Conservation (phyloP, 2,888 invertebrate species). For the Patella depressa region DNA sequence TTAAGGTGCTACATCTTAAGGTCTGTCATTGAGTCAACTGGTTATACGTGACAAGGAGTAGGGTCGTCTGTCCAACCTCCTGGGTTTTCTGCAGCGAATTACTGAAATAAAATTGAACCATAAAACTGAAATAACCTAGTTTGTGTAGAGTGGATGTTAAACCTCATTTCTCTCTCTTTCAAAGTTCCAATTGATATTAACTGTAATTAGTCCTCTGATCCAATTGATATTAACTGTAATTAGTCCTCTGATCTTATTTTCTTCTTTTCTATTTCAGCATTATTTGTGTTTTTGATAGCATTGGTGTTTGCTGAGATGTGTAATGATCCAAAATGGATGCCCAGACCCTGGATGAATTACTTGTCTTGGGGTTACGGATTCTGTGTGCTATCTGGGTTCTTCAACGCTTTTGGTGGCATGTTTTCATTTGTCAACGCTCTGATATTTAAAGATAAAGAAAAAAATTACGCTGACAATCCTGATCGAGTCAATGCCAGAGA, state of each 20-base stretch:
- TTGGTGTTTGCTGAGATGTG: conserved; percentile 86
- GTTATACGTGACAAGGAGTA: too few species aligned
- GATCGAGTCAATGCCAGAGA: neutral
- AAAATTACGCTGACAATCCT: neutral
- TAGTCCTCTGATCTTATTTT: neutral
- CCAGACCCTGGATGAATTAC: conserved; percentile 95
- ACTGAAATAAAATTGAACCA: too few species aligned
- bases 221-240: neutral
- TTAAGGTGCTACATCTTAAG: too few species aligned
- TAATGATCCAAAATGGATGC: conserved; percentile 92
- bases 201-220: neutral
- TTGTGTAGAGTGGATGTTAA: too few species aligned
- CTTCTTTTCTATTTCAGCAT: conserved; percentile 44
- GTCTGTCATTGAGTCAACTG: too few species aligned
- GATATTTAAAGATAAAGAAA: conserved; percentile 41
- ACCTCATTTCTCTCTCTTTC: neutral
- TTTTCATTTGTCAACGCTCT: conserved; percentile 55
- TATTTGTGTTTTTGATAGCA: conserved; percentile 58
- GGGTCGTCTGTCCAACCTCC: too few species aligned
- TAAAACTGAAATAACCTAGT: too few species aligned
- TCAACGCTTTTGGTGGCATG: conserved; percentile 65
- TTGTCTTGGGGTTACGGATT: conserved; percentile 95
- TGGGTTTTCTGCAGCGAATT: too few species aligned
- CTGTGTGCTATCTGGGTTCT: conserved; percentile 80
- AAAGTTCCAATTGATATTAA: neutral